Conservation (phyloP, 2,113 vertebrate species). For the Cinclus mexicanus region DNA sequence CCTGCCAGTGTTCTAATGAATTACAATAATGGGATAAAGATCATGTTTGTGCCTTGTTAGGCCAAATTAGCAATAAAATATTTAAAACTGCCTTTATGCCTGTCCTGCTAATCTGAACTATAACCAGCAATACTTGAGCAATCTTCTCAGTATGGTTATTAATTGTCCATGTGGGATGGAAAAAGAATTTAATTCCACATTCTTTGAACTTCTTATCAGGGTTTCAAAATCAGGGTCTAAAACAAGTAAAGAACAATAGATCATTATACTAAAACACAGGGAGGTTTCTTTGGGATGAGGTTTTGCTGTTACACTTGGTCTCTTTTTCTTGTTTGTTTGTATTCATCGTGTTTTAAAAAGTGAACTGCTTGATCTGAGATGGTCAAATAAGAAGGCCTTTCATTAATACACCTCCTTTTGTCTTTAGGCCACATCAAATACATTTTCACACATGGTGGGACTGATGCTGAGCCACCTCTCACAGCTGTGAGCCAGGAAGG, state of each 20-base stretch:
- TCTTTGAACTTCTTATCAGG: conserved; percentile 26
- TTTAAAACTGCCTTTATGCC: background rate
- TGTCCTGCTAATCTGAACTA: conserved; percentile 16
- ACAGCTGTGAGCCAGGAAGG: background rate
- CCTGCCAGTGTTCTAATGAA: background rate
- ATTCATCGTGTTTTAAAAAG: background rate
- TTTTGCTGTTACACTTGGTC: background rate
- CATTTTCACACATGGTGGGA: background rate
- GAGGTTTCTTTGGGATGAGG: background rate
- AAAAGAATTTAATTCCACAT: conserved; percentile 35
- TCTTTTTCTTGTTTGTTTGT: background rate
- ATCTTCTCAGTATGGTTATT: background rate
- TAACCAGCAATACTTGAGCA: background rate
- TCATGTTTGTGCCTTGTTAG: background rate
- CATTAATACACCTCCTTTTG: background rate
- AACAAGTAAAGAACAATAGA: background rate
- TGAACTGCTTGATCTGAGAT: background rate
- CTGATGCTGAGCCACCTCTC: background rate
- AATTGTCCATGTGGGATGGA: background rate
- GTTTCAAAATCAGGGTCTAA: conserved; percentile 22
- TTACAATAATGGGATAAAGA: background rate
- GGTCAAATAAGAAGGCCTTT: background rate
- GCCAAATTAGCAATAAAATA: background rate
- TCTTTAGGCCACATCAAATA: background rate
- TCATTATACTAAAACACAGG: background rate